Percentiles rank a stretch among this genome's conserved stretches.
Conservation (phyloP, 2,113 vertebrate genomes). For the Xiphias gladius region DNA sequence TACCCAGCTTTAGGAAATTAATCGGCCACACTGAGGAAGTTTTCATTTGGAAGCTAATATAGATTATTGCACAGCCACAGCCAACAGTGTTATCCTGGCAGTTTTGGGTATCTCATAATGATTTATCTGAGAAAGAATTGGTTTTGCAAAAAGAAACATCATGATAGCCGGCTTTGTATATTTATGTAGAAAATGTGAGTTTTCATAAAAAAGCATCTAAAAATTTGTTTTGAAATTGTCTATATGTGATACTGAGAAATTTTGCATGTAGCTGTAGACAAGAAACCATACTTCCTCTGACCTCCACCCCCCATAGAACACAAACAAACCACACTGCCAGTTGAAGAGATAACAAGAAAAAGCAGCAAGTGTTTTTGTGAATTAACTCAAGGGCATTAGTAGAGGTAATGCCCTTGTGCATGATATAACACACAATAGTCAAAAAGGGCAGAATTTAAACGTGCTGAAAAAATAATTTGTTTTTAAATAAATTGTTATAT, state of each 20-base stretch:
- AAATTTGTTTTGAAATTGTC: not conserved
- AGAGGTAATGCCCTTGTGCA: not conserved
- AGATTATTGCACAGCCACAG: constrained; percentile 10
- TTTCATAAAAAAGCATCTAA: not conserved
- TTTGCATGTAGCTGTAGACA: not conserved
- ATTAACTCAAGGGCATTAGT: constrained; percentile 7
- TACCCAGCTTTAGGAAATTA: not conserved
- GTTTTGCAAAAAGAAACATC: not conserved
- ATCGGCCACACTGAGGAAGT: not conserved
- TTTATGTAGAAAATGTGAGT: not conserved
- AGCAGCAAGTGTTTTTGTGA: constrained; percentile 39
- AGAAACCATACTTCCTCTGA: constrained; percentile 49
- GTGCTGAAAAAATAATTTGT: not conserved
- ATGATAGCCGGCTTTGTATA: not conserved
- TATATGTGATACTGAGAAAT: not conserved
- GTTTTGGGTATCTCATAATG: not conserved
- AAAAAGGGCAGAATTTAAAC: not conserved
- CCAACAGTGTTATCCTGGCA: not conserved
- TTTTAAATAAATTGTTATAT: not conserved
- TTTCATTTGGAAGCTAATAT: constrained; percentile 28
- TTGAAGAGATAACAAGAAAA: constrained; percentile 51
- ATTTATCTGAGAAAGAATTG: not conserved
- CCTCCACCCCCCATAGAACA: constrained; percentile 1
- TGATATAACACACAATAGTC: not conserved
- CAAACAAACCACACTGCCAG: constrained; percentile 35